phyloP scores from a whole-genome alignment of 2,797 vertebrate genomes.

The Orientallactaga sibirica region DNA sequence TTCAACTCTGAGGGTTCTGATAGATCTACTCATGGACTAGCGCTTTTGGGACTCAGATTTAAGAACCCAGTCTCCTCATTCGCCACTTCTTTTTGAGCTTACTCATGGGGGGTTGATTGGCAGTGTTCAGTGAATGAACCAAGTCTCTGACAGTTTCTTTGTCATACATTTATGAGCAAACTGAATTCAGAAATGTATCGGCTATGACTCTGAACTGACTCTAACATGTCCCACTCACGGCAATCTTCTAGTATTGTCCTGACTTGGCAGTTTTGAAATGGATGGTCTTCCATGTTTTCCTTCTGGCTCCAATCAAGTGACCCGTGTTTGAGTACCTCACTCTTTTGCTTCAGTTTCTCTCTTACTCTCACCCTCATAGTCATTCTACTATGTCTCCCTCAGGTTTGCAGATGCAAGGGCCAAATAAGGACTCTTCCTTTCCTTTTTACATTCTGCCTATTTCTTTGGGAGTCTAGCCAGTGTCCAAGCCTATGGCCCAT shows the following conservation, averaged over 20 bases:
- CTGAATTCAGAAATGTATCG: slow-evolving; percentile 7
- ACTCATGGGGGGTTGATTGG: not conserved
- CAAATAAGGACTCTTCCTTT: not conserved
- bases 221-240: not conserved
- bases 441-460: not conserved
- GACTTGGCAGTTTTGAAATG: slow-evolving; percentile 15
- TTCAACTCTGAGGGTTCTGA: not conserved
- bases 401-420: not conserved
- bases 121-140: not conserved
- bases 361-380: not conserved
- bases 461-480: not conserved
- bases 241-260: not conserved
- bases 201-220: slow-evolving; percentile 44
- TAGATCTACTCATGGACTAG: not conserved
- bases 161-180: not conserved
- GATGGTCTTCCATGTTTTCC: not conserved
- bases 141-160: slow-evolving; percentile 45
- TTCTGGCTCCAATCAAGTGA: not conserved
- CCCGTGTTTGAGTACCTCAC: not conserved
- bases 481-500: not conserved
- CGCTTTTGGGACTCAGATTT: slow-evolving; percentile 51
- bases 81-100: not conserved
- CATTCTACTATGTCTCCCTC: not conserved
- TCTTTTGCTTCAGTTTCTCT: slow-evolving; percentile 19
- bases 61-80: not conserved